These are phyloP conservation scores for Umimayanthus chanpuru DNA, from an alignment of 92 coral and sea anemone genomes.

Conservation along the genomic window DNA sequence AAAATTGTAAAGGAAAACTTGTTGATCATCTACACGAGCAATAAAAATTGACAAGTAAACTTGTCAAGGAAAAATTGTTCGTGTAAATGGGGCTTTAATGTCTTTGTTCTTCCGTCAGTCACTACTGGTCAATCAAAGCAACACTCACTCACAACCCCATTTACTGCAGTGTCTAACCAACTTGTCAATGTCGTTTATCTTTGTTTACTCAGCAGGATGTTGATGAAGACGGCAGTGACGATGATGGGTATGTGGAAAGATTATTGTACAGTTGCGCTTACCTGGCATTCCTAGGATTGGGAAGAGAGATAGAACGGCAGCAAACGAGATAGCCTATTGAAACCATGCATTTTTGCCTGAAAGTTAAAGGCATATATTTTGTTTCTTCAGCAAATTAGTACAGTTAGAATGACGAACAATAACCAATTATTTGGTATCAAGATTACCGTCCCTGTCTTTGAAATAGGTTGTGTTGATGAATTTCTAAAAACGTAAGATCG, in stretches of 20 bases:
- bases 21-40: too few species aligned
- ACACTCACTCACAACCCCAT: not conserved
- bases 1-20: too few species aligned
- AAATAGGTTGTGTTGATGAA: not conserved
- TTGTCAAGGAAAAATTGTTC: too few species aligned
- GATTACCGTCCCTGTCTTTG: not conserved
- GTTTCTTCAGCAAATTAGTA: not conserved
- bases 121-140: too few species aligned
- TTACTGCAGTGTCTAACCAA: not conserved
- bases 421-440: not conserved
- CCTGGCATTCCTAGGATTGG: not conserved
- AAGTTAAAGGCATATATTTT: too few species aligned
- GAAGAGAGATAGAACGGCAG: not conserved
- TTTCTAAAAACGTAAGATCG: not conserved
- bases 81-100: too few species aligned
- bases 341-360: not conserved
- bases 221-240: conserved; percentile 95
- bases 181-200: not conserved
- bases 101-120: too few species aligned
- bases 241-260: conserved; percentile 96
- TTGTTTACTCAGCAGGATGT: conserved; percentile 56
- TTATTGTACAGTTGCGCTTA: too few species aligned
- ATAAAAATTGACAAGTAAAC: too few species aligned
- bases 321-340: not conserved
- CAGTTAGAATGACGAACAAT: not conserved